phyloP scores from a whole-genome alignment of 2,797 vertebrate species.

The Molossus molossus region DNA sequence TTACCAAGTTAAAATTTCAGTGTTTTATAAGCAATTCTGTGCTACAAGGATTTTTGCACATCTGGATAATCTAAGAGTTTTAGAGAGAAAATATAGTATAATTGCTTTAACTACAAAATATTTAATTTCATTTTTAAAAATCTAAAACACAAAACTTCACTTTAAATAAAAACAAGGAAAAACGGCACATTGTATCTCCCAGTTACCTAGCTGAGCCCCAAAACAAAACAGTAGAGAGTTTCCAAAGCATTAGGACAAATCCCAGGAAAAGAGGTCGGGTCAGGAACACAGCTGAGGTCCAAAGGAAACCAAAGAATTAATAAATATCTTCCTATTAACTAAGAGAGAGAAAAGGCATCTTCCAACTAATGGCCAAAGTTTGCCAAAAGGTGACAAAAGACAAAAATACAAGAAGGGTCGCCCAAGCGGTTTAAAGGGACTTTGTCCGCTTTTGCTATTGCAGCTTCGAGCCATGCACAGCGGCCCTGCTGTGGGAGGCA shows the following conservation, averaged over 20 bases:
- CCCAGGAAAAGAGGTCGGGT: neutral
- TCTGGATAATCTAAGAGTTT: constrained; percentile 41
- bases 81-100: constrained; percentile 31
- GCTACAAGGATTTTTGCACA: neutral
- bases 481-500: neutral
- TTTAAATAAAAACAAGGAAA: constrained; percentile 4
- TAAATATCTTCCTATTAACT: neutral
- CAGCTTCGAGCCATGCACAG: neutral
- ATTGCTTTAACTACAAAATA: neutral
- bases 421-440: neutral
- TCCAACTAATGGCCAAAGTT: neutral
- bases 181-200: neutral
- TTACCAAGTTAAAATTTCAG: constrained; percentile 17
- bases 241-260: neutral
- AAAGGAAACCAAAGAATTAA: neutral
- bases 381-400: neutral
- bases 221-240: neutral
- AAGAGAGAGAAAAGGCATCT: neutral
- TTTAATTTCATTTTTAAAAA: neutral
- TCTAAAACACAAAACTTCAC: constrained; percentile 35
- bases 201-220: neutral
- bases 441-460: neutral
- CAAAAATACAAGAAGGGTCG: neutral
- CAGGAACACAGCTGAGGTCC: neutral
- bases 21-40: constrained; percentile 37